phyloP scores from a whole-genome alignment of 2,888 invertebrate species.

The Sycophila texana region DNA sequence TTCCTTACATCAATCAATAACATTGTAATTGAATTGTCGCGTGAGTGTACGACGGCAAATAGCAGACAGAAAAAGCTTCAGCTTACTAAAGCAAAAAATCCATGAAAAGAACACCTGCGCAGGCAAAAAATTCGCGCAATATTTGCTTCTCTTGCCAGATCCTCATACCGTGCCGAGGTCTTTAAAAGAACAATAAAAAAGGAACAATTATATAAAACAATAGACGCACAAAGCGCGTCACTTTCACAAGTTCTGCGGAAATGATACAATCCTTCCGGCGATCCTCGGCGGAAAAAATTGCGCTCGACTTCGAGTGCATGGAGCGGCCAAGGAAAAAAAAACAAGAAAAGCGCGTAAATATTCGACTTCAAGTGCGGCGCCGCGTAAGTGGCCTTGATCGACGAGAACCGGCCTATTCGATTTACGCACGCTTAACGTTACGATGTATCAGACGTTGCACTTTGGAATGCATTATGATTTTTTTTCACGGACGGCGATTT shows the following conservation, averaged over 20 bases:
- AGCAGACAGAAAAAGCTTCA: too few species aligned
- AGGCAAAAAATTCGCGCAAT: too few species aligned
- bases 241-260: background rate
- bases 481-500: too few species aligned
- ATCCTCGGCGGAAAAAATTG: background rate
- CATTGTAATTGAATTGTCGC: too few species aligned
- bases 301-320: background rate
- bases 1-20: background rate
- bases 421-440: background rate
- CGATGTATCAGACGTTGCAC: background rate
- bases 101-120: too few species aligned
- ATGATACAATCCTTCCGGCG: background rate
- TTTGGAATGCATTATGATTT: background rate
- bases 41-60: too few species aligned
- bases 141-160: too few species aligned
- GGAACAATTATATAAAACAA: too few species aligned
- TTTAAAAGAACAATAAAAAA: too few species aligned
- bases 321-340: background rate
- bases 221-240: background rate
- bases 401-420: background rate
- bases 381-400: constrained; percentile 26
- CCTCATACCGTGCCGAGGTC: too few species aligned
- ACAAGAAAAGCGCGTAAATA: background rate
- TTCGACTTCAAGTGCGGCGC: constrained; percentile 20
- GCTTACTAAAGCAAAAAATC: too few species aligned